Base-by-base conservation (phyloP, 2,797 vertebrate genomes). In the Pangasius macronema region DNA sequence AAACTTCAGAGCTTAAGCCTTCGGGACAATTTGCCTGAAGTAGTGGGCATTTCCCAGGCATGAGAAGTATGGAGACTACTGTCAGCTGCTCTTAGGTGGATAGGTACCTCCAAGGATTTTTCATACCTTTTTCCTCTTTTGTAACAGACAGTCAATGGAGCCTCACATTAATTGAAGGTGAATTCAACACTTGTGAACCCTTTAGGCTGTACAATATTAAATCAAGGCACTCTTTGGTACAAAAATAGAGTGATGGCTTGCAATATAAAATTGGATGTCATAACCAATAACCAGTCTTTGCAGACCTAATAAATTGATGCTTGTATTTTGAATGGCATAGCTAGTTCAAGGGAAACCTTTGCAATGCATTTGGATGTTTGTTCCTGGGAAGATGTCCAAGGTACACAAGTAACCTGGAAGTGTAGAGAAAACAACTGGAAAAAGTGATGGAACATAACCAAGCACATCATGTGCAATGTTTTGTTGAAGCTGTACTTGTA, bases 161-260 rank as follows among this genome's bases (percentile, higher is more conserved):
- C 68, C 75, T 65, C 68, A 76, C 63, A 80, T 85, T 88, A 88
- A 89, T 63, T 63, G 49, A 68, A 89, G 57, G 30, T 83, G 63
- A 88, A 79, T 84, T 84, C 61, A 80, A 59, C 84, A 85, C 88
- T 53, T 88, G 68, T 75, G 39, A 85, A 87, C 81, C 51, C 67
- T 87, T 82, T 59, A 59, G 30, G 68, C 76, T 51, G 61, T 85
- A 33, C 57, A 86, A 86, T 87, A 89, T 87, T 89, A 55, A 89
- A 88, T 86, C 79, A 65, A 63, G 63, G 36, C 55, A 14, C 68
- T 82, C 79, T 70, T 87, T 87, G 84, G 65, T 57, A 68, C 49
- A 72, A 84, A 83, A 77, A 86, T 22, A 9, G 22, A 81, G 53
- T 72, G 68, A 84, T 86, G 33, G 53, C 53, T 51, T 82, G 22